Base-by-base conservation (phyloP, 2,888 invertebrate species). In the Epirrhoe alternata region DNA sequence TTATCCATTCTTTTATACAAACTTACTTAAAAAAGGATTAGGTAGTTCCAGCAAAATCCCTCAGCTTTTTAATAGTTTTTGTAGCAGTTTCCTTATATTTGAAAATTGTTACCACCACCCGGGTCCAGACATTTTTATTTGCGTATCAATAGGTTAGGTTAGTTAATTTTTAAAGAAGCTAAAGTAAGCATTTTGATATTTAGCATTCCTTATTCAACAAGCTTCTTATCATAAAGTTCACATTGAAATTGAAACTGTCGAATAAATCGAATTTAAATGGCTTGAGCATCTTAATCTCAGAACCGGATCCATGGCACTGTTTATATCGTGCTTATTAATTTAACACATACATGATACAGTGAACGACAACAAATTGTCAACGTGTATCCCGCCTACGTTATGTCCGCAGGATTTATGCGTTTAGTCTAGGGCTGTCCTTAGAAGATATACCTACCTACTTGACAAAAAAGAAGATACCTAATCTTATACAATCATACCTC, bases 331-430 rank as follows among this genome's bases (percentile, higher is more conserved):
- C 65, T 65, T 68, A 70, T 69, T 67, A 70, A 72, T 69, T 70
- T 67, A 70, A 66, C 72, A 74, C 74, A 74, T 66, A 38, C 69
- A 69, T 73, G 73, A 68, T 70, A 66, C 74, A 70, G 71, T 69
- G 72, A 74, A 71, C 74, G 72, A 70, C 72, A 80, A 82, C 88
- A 89, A 89, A 92, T 92, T 89, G 91, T 90, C 90, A 89, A 86
- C 89, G 83, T 89, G 92, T 89, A 84, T 74, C 70, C 86, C 92
- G 90, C 92, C 92, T 87, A 91, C 92, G 81, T 86, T 84, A 86
- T 84, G 90, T 90, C 89, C 75, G 65, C 70, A 75, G 87, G 90
- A 92, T 92, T 90, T 91, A 92, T 92, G 86, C 85, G 84, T 84
- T 80, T 80, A 73, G 75, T 71, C 45, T 56, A 73, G 74, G 74